These are phyloP conservation scores for Drosophila prolongata DNA, from an alignment of 2,888 invertebrate genomes.

Conservation along the genomic window DNA sequence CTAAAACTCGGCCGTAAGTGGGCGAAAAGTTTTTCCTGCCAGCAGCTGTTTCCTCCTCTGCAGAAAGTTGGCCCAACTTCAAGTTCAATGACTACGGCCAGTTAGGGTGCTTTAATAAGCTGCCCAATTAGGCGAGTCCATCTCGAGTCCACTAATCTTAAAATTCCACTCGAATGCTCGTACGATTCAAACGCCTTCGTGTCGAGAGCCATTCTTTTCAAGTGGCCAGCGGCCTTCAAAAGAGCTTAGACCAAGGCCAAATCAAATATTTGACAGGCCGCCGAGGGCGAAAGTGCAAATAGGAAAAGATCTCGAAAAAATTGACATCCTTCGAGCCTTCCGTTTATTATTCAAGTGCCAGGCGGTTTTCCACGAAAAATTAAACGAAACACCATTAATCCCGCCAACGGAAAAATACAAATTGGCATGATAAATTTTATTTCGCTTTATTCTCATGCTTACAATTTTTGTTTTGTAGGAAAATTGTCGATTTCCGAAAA, in stretches of 20 bases:
- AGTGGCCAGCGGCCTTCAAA: constrained; percentile 26
- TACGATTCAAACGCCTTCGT: constrained; percentile 33
- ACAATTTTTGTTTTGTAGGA: constrained; percentile 1
- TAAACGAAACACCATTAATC: constrained; percentile 33
- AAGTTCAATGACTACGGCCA: constrained; percentile 44
- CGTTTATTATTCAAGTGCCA: constrained; percentile 25
- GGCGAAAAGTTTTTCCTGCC: constrained; percentile 37
- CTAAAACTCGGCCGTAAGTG: constrained; percentile 37
- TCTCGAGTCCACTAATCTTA: constrained; percentile 40
- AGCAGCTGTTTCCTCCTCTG: constrained; percentile 29
- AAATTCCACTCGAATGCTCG: constrained; percentile 44
- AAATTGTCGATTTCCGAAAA: not conserved
- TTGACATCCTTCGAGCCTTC: constrained; percentile 10
- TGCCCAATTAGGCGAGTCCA: constrained; percentile 45
- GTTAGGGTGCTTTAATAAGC: constrained; percentile 20
- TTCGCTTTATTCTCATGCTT: constrained; percentile 1
- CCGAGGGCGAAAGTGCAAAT: constrained; percentile 3
- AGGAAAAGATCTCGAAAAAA: constrained; percentile 23
- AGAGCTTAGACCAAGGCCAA: constrained; percentile 34
- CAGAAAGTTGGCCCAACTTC: constrained; percentile 34
- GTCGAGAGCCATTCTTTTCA: constrained; percentile 21
- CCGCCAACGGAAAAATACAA: constrained; percentile 13
- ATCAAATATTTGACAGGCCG: constrained; percentile 45
- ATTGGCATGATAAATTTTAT: constrained; percentile 31
- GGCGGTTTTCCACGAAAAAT: constrained; percentile 5